These are phyloP conservation scores for Drosophila hamatofila DNA, from an alignment of 2,888 invertebrate genomes.

Conservation along the genomic window DNA sequence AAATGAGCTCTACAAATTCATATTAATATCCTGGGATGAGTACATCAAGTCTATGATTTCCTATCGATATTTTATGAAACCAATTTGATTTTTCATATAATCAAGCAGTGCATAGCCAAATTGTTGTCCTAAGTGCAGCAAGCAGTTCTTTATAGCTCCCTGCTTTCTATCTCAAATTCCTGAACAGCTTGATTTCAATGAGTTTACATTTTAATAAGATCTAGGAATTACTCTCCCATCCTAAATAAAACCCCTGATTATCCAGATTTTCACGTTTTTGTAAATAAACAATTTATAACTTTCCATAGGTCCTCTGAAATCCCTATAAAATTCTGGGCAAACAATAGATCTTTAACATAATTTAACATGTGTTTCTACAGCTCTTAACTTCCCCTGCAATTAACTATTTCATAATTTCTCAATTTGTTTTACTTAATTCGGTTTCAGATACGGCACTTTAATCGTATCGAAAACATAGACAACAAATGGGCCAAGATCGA, in stretches of 20 bases:
- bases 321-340: not conserved
- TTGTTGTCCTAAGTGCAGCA: not conserved
- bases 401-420: not conserved
- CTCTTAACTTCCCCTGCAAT: not conserved
- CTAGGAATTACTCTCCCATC: not conserved
- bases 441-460: not conserved
- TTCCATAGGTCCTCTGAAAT: not conserved
- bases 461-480: slow-evolving; percentile 30
- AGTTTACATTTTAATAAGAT: not conserved
- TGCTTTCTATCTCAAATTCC: not conserved
- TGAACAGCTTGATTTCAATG: not conserved
- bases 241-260: no score
- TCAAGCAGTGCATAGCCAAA: not conserved
- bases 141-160: not conserved
- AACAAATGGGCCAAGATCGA: slow-evolving; percentile 50
- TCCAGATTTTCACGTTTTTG: no score
- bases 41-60: not conserved
- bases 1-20: not conserved
- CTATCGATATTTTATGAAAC: not conserved
- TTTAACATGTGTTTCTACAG: not conserved
- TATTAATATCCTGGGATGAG: not conserved
- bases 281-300: not conserved
- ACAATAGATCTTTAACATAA: not conserved
- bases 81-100: not conserved
- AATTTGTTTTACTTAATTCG: not conserved